Conservation (phyloP, 2,113 vertebrate species). For the Camelus bactrianus region DNA sequence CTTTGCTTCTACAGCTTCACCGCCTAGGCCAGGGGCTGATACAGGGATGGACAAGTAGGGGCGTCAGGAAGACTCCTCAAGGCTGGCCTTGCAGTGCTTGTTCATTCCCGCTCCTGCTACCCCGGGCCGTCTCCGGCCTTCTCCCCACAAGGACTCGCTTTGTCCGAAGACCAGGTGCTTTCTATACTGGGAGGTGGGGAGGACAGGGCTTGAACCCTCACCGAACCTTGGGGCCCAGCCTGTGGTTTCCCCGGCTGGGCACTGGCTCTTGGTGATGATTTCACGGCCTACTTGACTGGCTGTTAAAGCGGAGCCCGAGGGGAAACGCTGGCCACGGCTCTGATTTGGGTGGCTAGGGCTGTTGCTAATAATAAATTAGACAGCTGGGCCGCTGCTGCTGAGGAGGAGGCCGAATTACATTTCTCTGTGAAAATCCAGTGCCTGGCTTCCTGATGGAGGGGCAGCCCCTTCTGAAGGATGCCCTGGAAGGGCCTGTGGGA, state of each 20-base stretch:
- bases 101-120: neutral
- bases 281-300: conserved; percentile 33
- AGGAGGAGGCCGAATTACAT: neutral
- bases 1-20: neutral
- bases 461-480: neutral
- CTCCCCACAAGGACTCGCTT: neutral
- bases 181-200: conserved; percentile 33
- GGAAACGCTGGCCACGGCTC: neutral
- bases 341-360: conserved; percentile 47
- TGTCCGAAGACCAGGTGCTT: conserved; percentile 1
- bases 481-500: neutral
- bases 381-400: conserved; percentile 35
- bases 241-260: neutral
- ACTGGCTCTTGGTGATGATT: conserved; percentile 18
- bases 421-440: conserved; percentile 5
- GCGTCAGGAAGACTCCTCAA: neutral
- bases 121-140: neutral
- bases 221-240: neutral
- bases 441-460: neutral
- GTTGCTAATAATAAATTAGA: conserved; percentile 75
- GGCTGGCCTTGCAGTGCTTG: neutral
- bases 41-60: neutral
- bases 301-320: conserved; percentile 18
- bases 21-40: neutral
- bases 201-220: neutral